Base-by-base conservation (phyloP, 2,113 vertebrate genomes). In the Myiopsitta monachus region DNA sequence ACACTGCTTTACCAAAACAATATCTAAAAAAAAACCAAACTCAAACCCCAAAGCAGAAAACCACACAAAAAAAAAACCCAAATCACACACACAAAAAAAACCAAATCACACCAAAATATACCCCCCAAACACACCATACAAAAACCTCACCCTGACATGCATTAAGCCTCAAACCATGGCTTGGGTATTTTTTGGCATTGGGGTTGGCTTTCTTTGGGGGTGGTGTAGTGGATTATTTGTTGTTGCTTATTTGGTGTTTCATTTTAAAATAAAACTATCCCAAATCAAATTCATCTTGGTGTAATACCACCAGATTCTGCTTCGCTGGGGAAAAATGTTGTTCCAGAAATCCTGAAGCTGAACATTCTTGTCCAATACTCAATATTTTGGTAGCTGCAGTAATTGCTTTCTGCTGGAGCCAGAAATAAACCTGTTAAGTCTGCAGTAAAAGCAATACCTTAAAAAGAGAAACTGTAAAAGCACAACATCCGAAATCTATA, bases 351-450 rank as follows among this genome's bases (percentile, higher is more conserved):
- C 63, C 41, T 85, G 49, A 64, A 86, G 44, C 47, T 74, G 82
- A 90, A 74, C 22, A 4, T 86, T 92, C 27, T 49, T 61, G 63
- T 63, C 87, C 74, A 86, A n/a, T 57, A 76, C 59, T 93, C 76
- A 90, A 43, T 87, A 76, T 94, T 95, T 95, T 83, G 76, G 93
- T 90, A 89, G 66, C 61, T 92, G 54, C 57, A 73, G 92, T 86
- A 94, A 97, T 89, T 88, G 59, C 69, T 95, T 93, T 95, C 59
- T 88, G 69, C 88, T 91, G 21, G 36, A 94, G 77, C 41, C 88
- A 95, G 78, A 93, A 97, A 96, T 93, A 96, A 95, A 89, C 86
- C 77, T 87, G 83, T 95, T 96, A 86, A 93, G 64, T 47, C 62
- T 75, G 31, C 68, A 87, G 75, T 64, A 91, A 90, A 92, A 94